Evolutionary conservation across 92 coral and sea anemone genomes (phyloP), one percentile per base, ranked within the genome.

Genomic region (Zoanthus solanderi): DNA sequence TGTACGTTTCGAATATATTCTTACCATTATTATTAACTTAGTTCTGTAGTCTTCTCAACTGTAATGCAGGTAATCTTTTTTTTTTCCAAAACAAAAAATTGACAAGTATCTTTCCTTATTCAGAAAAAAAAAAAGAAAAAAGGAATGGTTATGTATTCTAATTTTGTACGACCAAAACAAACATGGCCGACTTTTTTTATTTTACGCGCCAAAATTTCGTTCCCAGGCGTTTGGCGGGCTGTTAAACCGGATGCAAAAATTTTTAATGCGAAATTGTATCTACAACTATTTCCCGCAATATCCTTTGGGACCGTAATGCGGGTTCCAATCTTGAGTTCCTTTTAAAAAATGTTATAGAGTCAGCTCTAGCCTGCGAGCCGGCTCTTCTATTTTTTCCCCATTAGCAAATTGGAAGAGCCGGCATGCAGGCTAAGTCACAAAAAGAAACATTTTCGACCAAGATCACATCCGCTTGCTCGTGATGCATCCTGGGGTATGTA

Each of bases 401-500:
- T n/a, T n/a, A n/a, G n/a, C n/a, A n/a, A n/a, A n/a, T n/a, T n/a
- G n/a, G n/a, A n/a, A n/a, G n/a, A n/a, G n/a, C n/a, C n/a, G n/a
- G n/a, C n/a, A n/a, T n/a, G n/a, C n/a, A n/a, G n/a, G n/a, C n/a
- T n/a, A n/a, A n/a, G n/a, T n/a, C n/a, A n/a, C n/a, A n/a, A n/a
- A n/a, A n/a, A n/a, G n/a, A n/a, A n/a, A n/a, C n/a, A n/a, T 66
- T 83, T 81, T 6, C 12, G 73, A 6, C 65, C 61, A 31, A 10
- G n/a, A 45, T 42, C 13, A 78, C 18, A 54, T 67, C 90, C 92
- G 92, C 92, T 90, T 79, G 54, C 85, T 45, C 88, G 18, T 83
- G 74, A 63, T 46, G 76, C 69, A 45, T 81, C 60, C 0, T 66
- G 85, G 85, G 85, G 57, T 56, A 58, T 17, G 12, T 44, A 9